A percentile compares a stretch with the other conserved stretches of the same genome.
Conservation (phyloP, 2,113 vertebrate genomes). For the Ceyx margarethae region DNA sequence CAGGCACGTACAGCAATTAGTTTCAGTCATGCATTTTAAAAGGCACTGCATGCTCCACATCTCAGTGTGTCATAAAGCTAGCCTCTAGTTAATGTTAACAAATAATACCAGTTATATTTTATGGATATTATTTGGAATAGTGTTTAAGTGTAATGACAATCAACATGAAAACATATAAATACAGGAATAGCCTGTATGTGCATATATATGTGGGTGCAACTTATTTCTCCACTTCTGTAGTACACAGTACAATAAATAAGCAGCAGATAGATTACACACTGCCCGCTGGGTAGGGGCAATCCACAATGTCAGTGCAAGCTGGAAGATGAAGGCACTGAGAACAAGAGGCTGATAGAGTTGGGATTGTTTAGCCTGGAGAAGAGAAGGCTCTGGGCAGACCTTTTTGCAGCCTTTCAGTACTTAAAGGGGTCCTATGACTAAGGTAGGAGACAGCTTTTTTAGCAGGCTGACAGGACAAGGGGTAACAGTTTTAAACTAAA, state of each 20-base stretch:
- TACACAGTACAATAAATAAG: background rate
- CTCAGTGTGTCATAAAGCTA: background rate
- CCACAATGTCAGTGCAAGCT: background rate
- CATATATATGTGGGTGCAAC: background rate
- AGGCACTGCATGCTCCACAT: background rate
- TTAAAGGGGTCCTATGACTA: background rate
- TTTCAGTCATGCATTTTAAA: background rate
- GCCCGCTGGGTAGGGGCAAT: background rate
- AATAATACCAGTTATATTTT: background rate
- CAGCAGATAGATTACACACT: background rate
- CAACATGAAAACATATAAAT: background rate
- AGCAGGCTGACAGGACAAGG: background rate
- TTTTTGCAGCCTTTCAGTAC: background rate
- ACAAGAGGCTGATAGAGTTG: background rate
- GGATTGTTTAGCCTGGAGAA: background rate
- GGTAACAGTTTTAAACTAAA: background rate
- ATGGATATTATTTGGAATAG: background rate
- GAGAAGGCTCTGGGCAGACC: background rate
- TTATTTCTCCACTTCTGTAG: background rate
- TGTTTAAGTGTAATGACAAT: background rate
- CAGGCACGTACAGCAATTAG: background rate
- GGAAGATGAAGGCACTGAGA: background rate
- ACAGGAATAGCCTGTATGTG: background rate
- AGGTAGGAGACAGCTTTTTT: no score
- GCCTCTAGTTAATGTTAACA: background rate